Evolutionary conservation across 2,113 vertebrate genomes (phyloP), one percentile per base, ranked within the genome.

Genomic region (Tetraodon nigroviridis): DNA sequence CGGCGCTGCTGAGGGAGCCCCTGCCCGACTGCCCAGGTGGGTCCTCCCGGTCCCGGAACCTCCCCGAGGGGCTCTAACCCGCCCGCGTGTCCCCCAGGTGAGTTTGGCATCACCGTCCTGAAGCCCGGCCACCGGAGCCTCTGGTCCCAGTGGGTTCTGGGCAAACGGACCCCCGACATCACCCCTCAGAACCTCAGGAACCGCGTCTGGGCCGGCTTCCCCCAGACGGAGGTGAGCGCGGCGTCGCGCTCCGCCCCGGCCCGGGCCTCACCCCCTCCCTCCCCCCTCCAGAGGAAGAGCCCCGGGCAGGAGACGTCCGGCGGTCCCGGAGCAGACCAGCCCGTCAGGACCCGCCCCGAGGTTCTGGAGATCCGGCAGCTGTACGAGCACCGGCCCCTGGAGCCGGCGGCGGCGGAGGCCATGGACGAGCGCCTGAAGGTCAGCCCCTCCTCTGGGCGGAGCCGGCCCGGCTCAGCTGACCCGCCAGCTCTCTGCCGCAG

Each of bases 361-460:
- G 90, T 92, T 4, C 84, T 99, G 27, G 90, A 92, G 64, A 79
- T 93, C 6, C 93, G 93, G 14, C 90, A 94, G 61, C 84, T 99
- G 0, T 83, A 86, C 52, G 91, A 92, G 58, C 91, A 94, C 20
- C 53, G 86, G 45, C 81, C 91, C 5, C 79, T 94, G 58, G 73
- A 59, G 44, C 64, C 58, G 0, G 64, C 76, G 1, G 60, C 91
- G 40, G 91, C 83, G 58, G 65, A 87, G 11, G 81, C 77, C 21
- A 71, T 98, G 12, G 91, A 94, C 57, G 22, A 86, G 57, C 90
- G 90, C 46, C 84, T 98, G 11, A 93, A 92, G 93, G 95, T 97
- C 87, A 53, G 29, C 44, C 15, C 17, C 13, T 46, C 15, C 1
- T 17, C 17, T 44, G 12, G 12, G 5, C 17, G 2, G 6, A 6